Evolutionary conservation across 2,888 invertebrate species (phyloP).

Genomic region (Neocrepidodera transversa): DNA sequence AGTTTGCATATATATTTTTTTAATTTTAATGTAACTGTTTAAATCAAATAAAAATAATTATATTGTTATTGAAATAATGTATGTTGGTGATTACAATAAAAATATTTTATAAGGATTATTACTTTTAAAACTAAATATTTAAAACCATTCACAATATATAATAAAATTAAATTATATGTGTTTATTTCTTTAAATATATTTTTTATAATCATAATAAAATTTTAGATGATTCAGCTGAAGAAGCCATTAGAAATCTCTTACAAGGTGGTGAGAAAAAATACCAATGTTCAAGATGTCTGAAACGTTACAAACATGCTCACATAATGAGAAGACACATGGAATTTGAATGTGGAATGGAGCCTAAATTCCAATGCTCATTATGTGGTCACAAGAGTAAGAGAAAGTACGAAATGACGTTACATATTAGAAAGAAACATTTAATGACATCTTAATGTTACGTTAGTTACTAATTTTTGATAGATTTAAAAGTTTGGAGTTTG

Average conservation of each 20-base stretch:
- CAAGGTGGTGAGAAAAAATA: conserved; percentile 22
- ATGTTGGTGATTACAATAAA: conserved; percentile 15
- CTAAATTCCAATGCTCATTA: conserved; percentile 64
- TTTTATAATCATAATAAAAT: conserved; percentile 3
- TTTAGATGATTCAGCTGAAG: conserved; percentile 35
- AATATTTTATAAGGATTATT: conserved; percentile 5
- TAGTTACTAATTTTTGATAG: no score
- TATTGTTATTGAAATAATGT: neutral
- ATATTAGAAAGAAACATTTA: conserved; percentile 47
- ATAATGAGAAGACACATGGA: conserved; percentile 66
- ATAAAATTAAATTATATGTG: no score
- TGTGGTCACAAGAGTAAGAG: conserved; percentile 62
- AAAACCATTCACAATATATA: no score
- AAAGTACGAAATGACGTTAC: conserved; percentile 50
- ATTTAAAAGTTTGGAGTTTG: no score
- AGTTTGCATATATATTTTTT: no score
- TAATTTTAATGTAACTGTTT: no score
- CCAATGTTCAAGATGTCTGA: conserved; percentile 65
- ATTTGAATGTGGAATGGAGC: conserved; percentile 67
- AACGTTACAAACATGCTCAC: conserved; percentile 66
- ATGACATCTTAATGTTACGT: no score
- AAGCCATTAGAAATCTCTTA: conserved; percentile 30
- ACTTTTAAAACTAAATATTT: no score
- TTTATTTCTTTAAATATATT: neutral
- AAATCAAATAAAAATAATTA: neutral